Percentiles rank a stretch among this genome's conserved stretches.
These are phyloP conservation scores for Pegea sp. DNA, from an alignment of 23 tunicate genomes.

Conservation along the genomic window DNA sequence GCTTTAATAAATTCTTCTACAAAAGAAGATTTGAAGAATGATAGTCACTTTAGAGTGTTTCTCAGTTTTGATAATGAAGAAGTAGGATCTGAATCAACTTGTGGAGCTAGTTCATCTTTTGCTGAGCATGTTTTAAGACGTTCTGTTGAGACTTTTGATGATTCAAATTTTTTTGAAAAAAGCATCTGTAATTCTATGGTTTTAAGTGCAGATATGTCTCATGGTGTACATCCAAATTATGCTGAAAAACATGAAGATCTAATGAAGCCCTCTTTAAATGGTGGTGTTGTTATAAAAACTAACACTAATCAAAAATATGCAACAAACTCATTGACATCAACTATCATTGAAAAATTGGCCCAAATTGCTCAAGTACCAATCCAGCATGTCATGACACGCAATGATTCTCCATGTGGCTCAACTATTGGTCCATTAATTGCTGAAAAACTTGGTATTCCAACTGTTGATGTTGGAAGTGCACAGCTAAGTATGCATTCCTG, in stretches of 20 bases:
- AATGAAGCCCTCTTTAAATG: conserved; percentile 62
- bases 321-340: conserved; percentile 69
- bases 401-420: conserved; percentile 84
- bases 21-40: conserved; percentile 12
- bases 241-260: conserved; percentile 84
- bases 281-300: conserved; percentile 71
- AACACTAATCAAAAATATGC: conserved; percentile 92
- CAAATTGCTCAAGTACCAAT: conserved; percentile 32
- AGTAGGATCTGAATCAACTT: conserved; percentile 72
- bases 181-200: conserved; percentile 69
- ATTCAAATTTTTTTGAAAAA: conserved; percentile 41
- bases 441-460: conserved; percentile 15
- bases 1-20: conserved; percentile 50
- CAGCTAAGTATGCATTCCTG: conserved; percentile 37
- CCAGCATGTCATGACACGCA: conserved; percentile 98
- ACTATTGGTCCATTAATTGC: conserved; percentile 66
- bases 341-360: conserved; percentile 68
- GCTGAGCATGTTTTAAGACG: conserved; percentile 60
- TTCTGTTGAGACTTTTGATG: conserved; percentile 6
- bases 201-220: conserved; percentile 90
- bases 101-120: conserved; percentile 71
- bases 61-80: conserved; percentile 90
- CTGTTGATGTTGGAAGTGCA: conserved; percentile 28
- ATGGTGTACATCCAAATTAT: conserved; percentile 93
- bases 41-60: conserved; percentile 46